Base-by-base conservation (phyloP, 2,797 vertebrate genomes). In the Phrynocephalus vlangalii region DNA sequence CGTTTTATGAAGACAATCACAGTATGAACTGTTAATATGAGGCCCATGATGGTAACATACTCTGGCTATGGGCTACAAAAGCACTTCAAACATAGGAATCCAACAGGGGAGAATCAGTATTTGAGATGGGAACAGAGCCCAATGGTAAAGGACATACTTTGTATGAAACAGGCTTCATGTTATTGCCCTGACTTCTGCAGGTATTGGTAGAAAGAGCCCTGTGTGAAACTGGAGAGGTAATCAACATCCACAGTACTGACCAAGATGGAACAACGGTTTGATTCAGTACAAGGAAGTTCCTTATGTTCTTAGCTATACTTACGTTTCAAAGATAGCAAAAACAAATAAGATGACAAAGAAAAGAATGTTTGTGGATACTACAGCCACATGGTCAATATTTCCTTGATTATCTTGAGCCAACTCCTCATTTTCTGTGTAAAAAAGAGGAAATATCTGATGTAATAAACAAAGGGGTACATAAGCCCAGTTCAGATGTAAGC, bases 311-410 rank as follows among this genome's bases (percentile, higher is more conserved):
- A 76, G 44, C 3, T 76, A 93, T 90, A 97, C 98, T 94, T 97
- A 99, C 99, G 99, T 99, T 96, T 99, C 99, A 95, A 99, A 99
- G 90, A 99, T 96, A 0, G 99, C 98, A 92, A 99, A 99, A 90
- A 98, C 97, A 95, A 99, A 99, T 90, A 99, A 96, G 96, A 98
- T 90, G 85, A 98, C 79, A 91, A 99, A 99, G 96, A 99, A 99
- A 38, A 99, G 97, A 92, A 97, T 0, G 88, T 99, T 99, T 88
- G 98, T 97, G 26, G 97, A 97, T 73, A 98, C 86, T 28, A 99
- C 98, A 13, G 98, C 98, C 38, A 98, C 78, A 0, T 96, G 97
- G 91, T 99, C 99, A 48, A 98, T 94, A 26, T 78, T 92, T 92
- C 95, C 97, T 88, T 96, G 96, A 1, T 89, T 6, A 16, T 96